Evolutionary conservation across 2,888 invertebrate genomes (phyloP), one percentile per base, ranked within the genome.

Genomic region (Campoplex nolae): DNA sequence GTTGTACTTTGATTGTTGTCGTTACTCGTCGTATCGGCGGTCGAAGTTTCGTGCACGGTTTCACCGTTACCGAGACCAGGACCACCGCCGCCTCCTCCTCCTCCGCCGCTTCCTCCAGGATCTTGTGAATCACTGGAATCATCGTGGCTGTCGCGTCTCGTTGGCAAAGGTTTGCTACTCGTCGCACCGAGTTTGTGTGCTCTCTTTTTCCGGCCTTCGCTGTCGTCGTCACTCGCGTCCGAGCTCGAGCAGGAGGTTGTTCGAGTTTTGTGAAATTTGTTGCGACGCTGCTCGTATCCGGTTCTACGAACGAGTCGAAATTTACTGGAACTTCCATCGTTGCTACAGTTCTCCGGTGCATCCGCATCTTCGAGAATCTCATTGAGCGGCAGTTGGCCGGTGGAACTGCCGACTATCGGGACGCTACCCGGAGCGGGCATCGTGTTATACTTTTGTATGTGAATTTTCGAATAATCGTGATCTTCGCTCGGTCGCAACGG

Each of bases 181-280:
- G 96, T 95, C 58, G 95, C 95, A 80, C 95, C 95, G 81, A 97
- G 95, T 92, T 97, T 97, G 88, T 97, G 97, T 18, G 97, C 97
- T 79, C 98, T 96, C 93, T 98, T 97, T 93, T 98, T 98, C 88
- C 97, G 96, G 67, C 96, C 96, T 92, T 98, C 98, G 77, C 97
- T 97, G 92, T 98, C 98, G 90, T 97, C 97, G 94, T 98, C 98
- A 85, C 98, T 98, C 8, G 99, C 97, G 94, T 99, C 99, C 0
- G 98, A 98, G 77, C 98, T 98, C 90, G 98, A 98, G 93, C 98
- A 98, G 78, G 98, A 98, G 8, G 98, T 97, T n/a, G 97, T 97
- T 58, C 97, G 95, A 16, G 96, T 96, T 93, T 97, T 97, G 90
- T 97, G 96, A 90, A 97, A 96, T 94, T 97, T 97, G 87, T 96